Conservation (phyloP, 2,797 vertebrate species). For the Meriones psammophilus region DNA sequence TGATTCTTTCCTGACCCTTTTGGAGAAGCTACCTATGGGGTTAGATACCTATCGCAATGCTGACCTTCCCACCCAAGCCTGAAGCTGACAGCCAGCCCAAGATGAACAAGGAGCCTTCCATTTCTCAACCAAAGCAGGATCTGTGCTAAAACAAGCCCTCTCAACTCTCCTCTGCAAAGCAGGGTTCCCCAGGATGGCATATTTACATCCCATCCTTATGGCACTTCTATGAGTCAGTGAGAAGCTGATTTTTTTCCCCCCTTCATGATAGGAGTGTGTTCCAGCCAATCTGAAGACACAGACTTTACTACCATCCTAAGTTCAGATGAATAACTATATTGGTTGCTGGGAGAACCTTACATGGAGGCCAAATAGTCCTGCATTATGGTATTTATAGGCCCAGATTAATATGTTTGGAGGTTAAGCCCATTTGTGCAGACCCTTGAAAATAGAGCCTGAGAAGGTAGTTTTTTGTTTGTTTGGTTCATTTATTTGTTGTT, state of each 20-base stretch:
- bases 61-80: not conserved
- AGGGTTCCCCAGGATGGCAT: not conserved
- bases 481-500: no score
- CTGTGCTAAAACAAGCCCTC: not conserved
- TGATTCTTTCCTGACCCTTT: slow-evolving; percentile 7
- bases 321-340: not conserved
- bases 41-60: not conserved
- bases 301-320: not conserved
- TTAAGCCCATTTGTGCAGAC: not conserved
- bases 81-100: not conserved
- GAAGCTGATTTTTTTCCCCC: slow-evolving; percentile 6
- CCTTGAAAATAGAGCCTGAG: not conserved
- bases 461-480: not conserved
- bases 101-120: not conserved
- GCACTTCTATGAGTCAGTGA: not conserved
- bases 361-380: not conserved
- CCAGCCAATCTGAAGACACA: not conserved
- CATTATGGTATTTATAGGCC: not conserved
- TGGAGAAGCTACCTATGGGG: not conserved
- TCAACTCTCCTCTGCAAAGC: not conserved
- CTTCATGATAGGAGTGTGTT: not conserved
- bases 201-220: not conserved
- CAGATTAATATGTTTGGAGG: not conserved
- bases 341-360: not conserved
- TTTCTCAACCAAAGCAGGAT: not conserved